Evolutionary conservation across 2,888 invertebrate genomes (phyloP).

Genomic region (Phengaris alcon): DNA sequence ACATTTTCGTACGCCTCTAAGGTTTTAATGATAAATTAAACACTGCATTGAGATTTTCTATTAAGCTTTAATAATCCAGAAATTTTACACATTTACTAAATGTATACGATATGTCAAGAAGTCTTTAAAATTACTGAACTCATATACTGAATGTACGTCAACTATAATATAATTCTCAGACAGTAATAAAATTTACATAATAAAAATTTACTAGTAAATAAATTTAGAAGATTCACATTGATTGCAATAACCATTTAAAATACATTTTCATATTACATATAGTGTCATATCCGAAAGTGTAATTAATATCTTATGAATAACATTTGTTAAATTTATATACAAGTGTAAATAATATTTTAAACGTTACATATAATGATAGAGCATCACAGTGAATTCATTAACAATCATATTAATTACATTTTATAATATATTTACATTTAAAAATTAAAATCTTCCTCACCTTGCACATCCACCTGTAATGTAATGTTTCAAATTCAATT

Average conservation of each 20-base stretch:
- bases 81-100: constrained; percentile 66
- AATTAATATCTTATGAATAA: constrained; percentile 43
- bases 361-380: constrained; percentile 58
- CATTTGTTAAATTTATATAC: constrained; percentile 40
- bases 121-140: constrained; percentile 67
- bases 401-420: constrained; percentile 38
- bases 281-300: constrained; percentile 36
- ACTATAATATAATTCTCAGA: not conserved
- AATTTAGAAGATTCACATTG: constrained; percentile 8
- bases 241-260: not conserved
- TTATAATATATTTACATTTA: constrained; percentile 35
- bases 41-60: constrained; percentile 49
- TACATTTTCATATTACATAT: not conserved
- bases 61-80: constrained; percentile 72
- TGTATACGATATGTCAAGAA: constrained; percentile 74
- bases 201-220: constrained; percentile 9
- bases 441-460: constrained; percentile 11
- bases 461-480: not conserved
- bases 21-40: not conserved
- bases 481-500: not conserved
- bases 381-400: constrained; percentile 75
- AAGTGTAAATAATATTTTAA: constrained; percentile 42
- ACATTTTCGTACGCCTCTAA: too few species aligned
- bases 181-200: not conserved
- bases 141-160: constrained; percentile 40